Base-by-base conservation (phyloP, 2,797 vertebrate genomes). In the Adelosebastes latens region DNA sequence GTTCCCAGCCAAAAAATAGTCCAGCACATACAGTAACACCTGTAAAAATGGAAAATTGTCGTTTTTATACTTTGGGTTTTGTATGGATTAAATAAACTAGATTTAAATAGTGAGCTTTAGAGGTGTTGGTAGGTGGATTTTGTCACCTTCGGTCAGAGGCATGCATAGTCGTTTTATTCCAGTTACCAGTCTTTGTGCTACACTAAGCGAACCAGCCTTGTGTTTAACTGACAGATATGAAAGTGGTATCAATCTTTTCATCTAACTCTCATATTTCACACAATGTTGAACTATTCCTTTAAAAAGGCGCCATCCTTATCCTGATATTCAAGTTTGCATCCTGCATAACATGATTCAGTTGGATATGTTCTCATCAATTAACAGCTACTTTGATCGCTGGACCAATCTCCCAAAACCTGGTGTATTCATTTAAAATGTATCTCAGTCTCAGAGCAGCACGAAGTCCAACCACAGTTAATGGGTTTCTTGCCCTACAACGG, bases 401-500 rank as follows among this genome's bases (percentile, higher is more conserved):
- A 53, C 7, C 22, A 16, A 66, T 31, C 11, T 63, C 8, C n/a
- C 2, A 34, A 52, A 73, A 56, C 63, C 39, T 62, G 32, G 2
- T 64, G 9, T 58, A 42, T 25, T 76, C 9, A n/a, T 69, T 42
- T 29, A 24, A 71, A 60, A 77, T 10, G 76, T 34, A 16, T 53
- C 0, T 77, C 34, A 32, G 68, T 71, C 75, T 79, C 80, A 77
- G 65, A 84, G 70, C 72, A 58, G 66, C 67, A 20, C 29, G 49
- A 22, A 62, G 56, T 73, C 73, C 66, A 24, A 6, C 66, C 74
- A 42, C 80, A 74, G 72, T 81, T 90, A 90, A 92, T 87, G 55
- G 72, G 31, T 83, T 90, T 87, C 87, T 88, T 89, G 91, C 85
- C 88, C 87, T 93, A 91, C 88, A 93, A 88, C 75, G 12, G 73